Evolutionary conservation across 1,140 invertebrate species (phyloP).

Genomic region (Bombus terrestris): DNA sequence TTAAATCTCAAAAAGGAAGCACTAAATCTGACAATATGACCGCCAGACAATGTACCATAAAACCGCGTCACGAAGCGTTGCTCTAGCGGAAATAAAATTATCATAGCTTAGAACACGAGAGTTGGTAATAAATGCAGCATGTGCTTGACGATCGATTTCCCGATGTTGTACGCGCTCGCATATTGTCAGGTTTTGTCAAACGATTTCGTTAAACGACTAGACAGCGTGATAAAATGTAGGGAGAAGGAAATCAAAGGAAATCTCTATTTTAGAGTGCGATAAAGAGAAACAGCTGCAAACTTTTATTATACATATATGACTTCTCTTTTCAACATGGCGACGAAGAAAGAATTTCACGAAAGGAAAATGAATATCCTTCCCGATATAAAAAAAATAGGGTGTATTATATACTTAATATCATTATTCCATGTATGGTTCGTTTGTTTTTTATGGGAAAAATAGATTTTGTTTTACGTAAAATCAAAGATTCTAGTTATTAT

Average conservation of each 20-base stretch:
- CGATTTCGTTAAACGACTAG: constrained; percentile 20
- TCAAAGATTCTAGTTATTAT: not conserved
- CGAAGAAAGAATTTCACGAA: not conserved
- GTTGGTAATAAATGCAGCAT: not conserved
- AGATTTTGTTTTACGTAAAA: not conserved
- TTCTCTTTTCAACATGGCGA: not conserved
- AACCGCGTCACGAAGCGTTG: not conserved
- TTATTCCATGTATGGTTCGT: not conserved
- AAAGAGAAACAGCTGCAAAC: not conserved
- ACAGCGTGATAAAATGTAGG: constrained; percentile 5
- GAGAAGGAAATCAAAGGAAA: constrained; percentile 26
- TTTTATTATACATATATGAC: not conserved
- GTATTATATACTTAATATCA: not conserved
- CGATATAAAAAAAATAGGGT: too few relatives aligned
- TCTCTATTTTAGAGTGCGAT: constrained; percentile 7
- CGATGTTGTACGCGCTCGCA: not conserved
- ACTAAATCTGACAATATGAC: not conserved
- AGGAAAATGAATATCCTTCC: too few relatives aligned
- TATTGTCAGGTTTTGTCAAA: constrained; percentile 1
- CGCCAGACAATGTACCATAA: not conserved
- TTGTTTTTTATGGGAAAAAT: not conserved
- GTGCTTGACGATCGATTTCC: not conserved
- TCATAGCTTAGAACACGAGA: not conserved
- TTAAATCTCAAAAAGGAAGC: not conserved
- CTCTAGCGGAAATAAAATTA: constrained; percentile 15